Evolutionary conservation across 2,888 invertebrate species (phyloP).

Genomic region (Phortica okadai): DNA sequence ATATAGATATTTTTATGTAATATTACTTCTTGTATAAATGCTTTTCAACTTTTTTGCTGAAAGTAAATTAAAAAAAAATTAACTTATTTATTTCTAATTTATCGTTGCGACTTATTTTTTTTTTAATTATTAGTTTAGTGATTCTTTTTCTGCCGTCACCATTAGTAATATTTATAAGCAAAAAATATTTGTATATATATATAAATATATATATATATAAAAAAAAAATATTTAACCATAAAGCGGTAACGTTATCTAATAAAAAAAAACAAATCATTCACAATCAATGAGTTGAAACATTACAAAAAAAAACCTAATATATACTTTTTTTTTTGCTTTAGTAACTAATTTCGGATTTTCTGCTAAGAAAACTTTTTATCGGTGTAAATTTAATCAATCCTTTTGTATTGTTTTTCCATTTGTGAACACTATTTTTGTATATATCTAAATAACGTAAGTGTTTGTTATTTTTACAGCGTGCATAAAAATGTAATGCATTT

Average conservation of each 20-base stretch:
- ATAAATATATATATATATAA: background rate
- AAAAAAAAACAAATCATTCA: too few species aligned
- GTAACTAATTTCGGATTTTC: too few species aligned
- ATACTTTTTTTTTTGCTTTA: too few species aligned
- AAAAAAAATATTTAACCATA: background rate
- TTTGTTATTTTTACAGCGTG: background rate
- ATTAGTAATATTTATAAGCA: background rate
- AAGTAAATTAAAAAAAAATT: background rate
- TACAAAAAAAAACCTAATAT: too few species aligned
- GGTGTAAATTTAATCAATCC: too few species aligned
- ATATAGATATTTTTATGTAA: background rate
- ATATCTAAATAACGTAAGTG: background rate
- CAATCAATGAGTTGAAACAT: too few species aligned
- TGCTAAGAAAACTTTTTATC: too few species aligned
- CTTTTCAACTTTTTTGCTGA: background rate
- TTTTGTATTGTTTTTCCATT: too few species aligned
- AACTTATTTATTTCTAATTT: background rate
- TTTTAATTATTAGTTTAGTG: background rate
- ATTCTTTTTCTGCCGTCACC: conserved; percentile 17
- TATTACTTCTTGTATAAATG: conserved; percentile 18
- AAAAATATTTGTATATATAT: background rate
- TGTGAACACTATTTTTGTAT: background rate
- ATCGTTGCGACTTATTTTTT: too few species aligned
- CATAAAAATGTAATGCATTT: too few species aligned
- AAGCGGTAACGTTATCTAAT: too few species aligned